Conservation (phyloP, 2,797 vertebrate genomes). For the Meriones psammophilus region DNA sequence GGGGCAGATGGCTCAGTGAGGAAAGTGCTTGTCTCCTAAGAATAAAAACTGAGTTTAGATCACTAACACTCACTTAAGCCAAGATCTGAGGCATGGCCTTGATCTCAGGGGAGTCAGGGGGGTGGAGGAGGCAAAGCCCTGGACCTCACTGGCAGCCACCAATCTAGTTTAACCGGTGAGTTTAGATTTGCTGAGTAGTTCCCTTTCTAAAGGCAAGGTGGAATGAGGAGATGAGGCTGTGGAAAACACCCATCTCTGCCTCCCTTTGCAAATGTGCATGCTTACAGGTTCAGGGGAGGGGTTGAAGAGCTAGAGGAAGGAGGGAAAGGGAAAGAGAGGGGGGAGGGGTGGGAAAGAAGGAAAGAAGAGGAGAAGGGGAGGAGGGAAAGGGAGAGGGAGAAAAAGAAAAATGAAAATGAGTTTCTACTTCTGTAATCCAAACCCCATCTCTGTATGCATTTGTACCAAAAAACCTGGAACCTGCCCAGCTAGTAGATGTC, state of each 20-base stretch:
- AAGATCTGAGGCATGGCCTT: background rate
- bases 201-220: background rate
- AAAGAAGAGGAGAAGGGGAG: fast-evolving
- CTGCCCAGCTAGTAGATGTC: background rate
- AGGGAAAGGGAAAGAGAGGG: background rate
- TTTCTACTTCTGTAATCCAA: background rate
- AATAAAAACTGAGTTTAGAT: background rate
- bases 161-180: background rate
- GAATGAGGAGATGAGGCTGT: background rate
- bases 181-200: background rate
- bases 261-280: background rate
- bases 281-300: background rate
- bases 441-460: background rate
- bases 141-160: background rate
- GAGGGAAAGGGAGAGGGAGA: too few species aligned
- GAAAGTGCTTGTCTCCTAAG: background rate
- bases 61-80: background rate
- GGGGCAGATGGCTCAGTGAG: background rate
- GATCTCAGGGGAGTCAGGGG: background rate
- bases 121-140: background rate
- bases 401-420: background rate
- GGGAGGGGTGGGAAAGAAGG: background rate
- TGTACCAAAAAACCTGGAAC: background rate
- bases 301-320: too few species aligned
- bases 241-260: background rate